Percentiles rank a stretch among this genome's conserved stretches.
Conservation (phyloP, 2,113 vertebrate genomes). For the Martes martes region DNA sequence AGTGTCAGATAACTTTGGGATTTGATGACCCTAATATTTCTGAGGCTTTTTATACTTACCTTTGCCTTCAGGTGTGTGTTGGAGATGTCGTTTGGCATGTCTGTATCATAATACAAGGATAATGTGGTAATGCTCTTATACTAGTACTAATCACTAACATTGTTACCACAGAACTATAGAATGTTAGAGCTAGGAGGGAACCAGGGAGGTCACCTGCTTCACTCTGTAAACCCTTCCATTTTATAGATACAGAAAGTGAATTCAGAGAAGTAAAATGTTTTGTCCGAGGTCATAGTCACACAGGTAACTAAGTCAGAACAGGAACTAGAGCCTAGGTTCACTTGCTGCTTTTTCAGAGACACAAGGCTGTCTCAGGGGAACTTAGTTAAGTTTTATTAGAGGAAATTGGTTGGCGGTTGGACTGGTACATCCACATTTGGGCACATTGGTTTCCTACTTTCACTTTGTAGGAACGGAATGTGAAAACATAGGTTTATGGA, state of each 20-base stretch:
- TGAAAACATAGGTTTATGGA: slow-evolving; percentile 26
- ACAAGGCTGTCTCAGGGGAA: not conserved
- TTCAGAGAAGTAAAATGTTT: slow-evolving; percentile 1
- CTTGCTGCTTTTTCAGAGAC: not conserved
- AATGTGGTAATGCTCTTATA: not conserved
- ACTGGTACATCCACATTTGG: not conserved
- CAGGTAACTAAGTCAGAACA: not conserved
- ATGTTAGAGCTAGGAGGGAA: slow-evolving; percentile 3
- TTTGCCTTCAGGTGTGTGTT: slow-evolving; percentile 17
- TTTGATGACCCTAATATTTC: slow-evolving; percentile 34
- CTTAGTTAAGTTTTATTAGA: slow-evolving; percentile 15
- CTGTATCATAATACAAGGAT: not conserved
- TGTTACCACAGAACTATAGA: slow-evolving; percentile 23
- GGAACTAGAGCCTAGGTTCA: not conserved
- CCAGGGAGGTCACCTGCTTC: not conserved
- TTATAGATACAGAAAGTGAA: not conserved
- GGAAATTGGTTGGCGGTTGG: not conserved
- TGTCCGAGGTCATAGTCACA: not conserved
- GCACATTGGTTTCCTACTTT: slow-evolving; percentile 30
- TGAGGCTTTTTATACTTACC: not conserved
- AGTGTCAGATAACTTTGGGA: not conserved
- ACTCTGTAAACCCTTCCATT: not conserved
- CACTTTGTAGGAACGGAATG: not conserved
- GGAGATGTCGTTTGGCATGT: slow-evolving; percentile 28
- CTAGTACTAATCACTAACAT: not conserved